Percentiles rank a stretch among this genome's conserved stretches.
These are phyloP conservation scores for Drosophila nr. fundita DNA, from an alignment of 2,888 invertebrate genomes.

Conservation along the genomic window DNA sequence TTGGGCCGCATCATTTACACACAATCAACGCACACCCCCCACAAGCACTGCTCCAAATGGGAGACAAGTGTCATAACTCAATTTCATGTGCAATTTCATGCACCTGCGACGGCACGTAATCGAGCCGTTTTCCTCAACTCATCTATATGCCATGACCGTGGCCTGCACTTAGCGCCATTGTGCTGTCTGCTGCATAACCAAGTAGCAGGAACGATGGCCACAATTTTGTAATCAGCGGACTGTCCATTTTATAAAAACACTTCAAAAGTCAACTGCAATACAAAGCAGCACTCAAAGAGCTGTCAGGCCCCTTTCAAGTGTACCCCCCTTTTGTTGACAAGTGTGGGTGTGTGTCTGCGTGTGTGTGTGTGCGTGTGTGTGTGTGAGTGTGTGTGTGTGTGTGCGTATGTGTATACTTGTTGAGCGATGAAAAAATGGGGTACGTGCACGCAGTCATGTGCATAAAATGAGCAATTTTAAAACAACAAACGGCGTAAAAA, in stretches of 20 bases:
- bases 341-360: slow-evolving; percentile 1
- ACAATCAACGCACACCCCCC: slow-evolving; percentile 56
- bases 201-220: slow-evolving; percentile 44
- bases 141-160: slow-evolving; percentile 44
- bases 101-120: slow-evolving; percentile 73
- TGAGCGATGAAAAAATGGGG: slow-evolving; percentile 38
- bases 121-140: slow-evolving; percentile 38
- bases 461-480: slow-evolving; percentile 73
- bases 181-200: slow-evolving; percentile 60
- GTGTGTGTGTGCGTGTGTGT: neutral
- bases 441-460: slow-evolving; percentile 70
- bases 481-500: slow-evolving; percentile 68
- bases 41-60: slow-evolving; percentile 16
- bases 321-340: slow-evolving; percentile 40
- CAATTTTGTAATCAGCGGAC: slow-evolving; percentile 71
- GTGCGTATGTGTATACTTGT: slow-evolving; percentile 9
- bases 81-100: slow-evolving; percentile 77
- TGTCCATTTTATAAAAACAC: slow-evolving; percentile 63
- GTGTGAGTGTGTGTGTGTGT: neutral
- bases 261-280: slow-evolving; percentile 58
- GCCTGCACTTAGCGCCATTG: slow-evolving; percentile 67
- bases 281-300: slow-evolving; percentile 56
- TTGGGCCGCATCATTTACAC: slow-evolving; percentile 58
- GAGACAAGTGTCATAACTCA: slow-evolving; percentile 72
- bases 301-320: slow-evolving; percentile 42